Conservation (phyloP, 2,888 invertebrate species). For the Cremastobaeus sp. region DNA sequence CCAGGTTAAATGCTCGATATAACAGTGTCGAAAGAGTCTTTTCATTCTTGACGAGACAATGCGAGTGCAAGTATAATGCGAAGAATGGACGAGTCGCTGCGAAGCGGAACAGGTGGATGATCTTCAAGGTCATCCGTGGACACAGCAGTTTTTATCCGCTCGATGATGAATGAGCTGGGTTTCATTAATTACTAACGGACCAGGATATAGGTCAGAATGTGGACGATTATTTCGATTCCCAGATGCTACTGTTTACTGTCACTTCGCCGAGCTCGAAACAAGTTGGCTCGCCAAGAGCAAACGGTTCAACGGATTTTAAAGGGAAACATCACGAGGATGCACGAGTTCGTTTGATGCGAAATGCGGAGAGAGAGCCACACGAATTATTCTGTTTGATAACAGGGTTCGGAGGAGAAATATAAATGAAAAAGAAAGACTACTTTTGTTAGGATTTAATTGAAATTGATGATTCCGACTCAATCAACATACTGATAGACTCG, state of each 20-base stretch:
- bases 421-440: too few relatives aligned
- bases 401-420: background rate
- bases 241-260: conserved; percentile 25
- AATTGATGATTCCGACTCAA: too few relatives aligned
- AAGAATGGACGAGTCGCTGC: conserved; percentile 11
- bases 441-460: too few relatives aligned
- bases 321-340: conserved; percentile 21
- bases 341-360: conserved; percentile 30
- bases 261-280: conserved; percentile 32
- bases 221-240: conserved; percentile 28
- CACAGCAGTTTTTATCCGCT: background rate
- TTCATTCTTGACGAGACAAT: conserved; percentile 29
- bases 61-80: conserved; percentile 14
- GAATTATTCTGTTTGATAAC: conserved; percentile 6
- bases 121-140: conserved; percentile 20
- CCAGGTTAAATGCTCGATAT: conserved; percentile 48
- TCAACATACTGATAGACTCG: too few relatives aligned
- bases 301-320: conserved; percentile 27
- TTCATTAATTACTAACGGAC: conserved; percentile 17
- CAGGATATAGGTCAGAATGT: conserved; percentile 16
- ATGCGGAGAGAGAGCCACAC: background rate
- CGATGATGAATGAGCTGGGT: conserved; percentile 17
- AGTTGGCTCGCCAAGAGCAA: conserved; percentile 27
- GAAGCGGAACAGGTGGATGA: conserved; percentile 18
- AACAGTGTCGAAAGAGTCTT: conserved; percentile 27